Base-by-base conservation (phyloP, 2,113 vertebrate species). In the Rhodinocichla rosea region DNA sequence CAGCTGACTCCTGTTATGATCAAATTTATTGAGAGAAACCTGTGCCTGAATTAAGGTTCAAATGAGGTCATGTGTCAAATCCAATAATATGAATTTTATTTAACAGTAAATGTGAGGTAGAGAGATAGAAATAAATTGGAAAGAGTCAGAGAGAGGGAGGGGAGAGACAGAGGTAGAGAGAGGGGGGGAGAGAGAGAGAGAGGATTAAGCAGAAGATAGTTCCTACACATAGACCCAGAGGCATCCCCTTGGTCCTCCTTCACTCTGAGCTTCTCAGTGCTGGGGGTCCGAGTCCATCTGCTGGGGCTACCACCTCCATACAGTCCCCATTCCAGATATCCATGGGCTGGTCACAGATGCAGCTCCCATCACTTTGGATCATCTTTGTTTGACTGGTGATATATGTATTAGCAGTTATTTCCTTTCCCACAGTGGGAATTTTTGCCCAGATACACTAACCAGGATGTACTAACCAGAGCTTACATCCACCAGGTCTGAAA, bases 261-360 rank as follows among this genome's bases (percentile, higher is more conserved):
- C 40, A 19, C 10, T 11, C 12, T 30, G 50, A 44, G 15, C 10
- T 23, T 23, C 40, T 56, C 59, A 40, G n/a, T 16, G 15, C 3
- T 65, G 30, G 23, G 21, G 28, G 3, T 64, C n/a, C 0, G 0
- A 28, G 23, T 28, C 0, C 0, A 16, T 65, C 10, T 49, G 19
- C n/a, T 47, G 12, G 15, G 7, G 19, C 1, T 10, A 5, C 5
- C n/a, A 56, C 59, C 69, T 65, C 49, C 28, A 24, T 56, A 15
- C 6, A 47, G 28, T 4, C 42, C 28, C 23, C 0, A 0, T 13
- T 49, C 40, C 2, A 3, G n/a, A 74, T n/a, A 39, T 33, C 30
- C 20, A 2, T 11, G 42, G 30, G 30, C 15, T 24, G 42, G 50
- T 20, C 0, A 0, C 10, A 56, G 60, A 20, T 30, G 24, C 24